phyloP scores from a whole-genome alignment of 2,113 vertebrate species.

The Thamnophis sirtalis region DNA sequence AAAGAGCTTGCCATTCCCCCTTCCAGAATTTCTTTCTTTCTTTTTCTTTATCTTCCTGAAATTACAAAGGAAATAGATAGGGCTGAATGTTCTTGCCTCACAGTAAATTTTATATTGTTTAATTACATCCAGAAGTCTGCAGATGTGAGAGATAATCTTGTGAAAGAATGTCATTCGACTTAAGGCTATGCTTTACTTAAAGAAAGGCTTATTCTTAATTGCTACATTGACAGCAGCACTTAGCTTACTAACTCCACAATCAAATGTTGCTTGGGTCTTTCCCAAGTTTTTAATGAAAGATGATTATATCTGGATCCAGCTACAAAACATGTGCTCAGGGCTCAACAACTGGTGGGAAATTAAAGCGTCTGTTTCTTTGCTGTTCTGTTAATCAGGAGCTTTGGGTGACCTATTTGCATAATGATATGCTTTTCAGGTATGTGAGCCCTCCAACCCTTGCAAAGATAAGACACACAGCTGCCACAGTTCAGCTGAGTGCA shows the following conservation, averaged over 20 bases:
- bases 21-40: background rate
- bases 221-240: constrained; percentile 9
- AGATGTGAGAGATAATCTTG: constrained; percentile 29
- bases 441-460: constrained; percentile 94
- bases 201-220: background rate
- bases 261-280: background rate
- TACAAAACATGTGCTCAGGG: background rate
- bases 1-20: background rate
- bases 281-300: background rate
- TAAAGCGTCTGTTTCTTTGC: background rate
- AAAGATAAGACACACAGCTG: constrained; percentile 91
- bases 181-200: background rate
- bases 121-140: constrained; percentile 13
- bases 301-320: background rate
- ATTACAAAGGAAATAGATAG: background rate
- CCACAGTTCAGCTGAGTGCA: constrained; percentile 87
- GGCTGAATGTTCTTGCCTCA: background rate
- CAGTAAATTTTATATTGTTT: constrained; percentile 7
- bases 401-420: background rate
- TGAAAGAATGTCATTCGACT: constrained; percentile 25
- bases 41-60: background rate
- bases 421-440: constrained; percentile 71
- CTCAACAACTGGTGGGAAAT: background rate
- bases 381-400: background rate
- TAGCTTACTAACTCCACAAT: constrained; percentile 14